Evolutionary conservation across 1,140 invertebrate genomes (phyloP).

Genomic region (Gonatopus flavifemur): DNA sequence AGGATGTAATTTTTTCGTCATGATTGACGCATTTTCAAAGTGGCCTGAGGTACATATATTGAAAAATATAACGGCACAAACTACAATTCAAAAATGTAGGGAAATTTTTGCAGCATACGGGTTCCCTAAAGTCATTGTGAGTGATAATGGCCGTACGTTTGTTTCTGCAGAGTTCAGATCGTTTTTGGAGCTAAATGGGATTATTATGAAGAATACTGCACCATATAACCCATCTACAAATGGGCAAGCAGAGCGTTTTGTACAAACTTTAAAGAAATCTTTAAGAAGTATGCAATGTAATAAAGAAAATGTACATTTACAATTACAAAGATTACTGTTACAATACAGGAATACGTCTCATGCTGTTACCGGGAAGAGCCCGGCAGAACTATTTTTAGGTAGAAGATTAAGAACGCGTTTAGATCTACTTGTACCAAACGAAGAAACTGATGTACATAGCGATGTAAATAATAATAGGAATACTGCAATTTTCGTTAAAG

Average conservation of each 20-base stretch:
- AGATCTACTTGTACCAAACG: too few relatives aligned
- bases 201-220: conserved; percentile 6
- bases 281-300: conserved; percentile 6
- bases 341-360: background rate
- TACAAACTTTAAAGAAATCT: background rate
- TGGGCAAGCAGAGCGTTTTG: background rate
- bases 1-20: too few relatives aligned
- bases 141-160: too few relatives aligned
- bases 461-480: too few relatives aligned
- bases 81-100: too few relatives aligned
- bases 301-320: background rate
- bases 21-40: too few relatives aligned
- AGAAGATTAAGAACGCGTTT: background rate
- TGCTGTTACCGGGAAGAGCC: background rate
- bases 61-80: too few relatives aligned
- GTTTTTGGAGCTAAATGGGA: conserved; percentile 27
- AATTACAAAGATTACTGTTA: conserved; percentile 5
- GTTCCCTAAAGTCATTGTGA: too few relatives aligned
- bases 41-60: too few relatives aligned
- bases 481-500: too few relatives aligned
- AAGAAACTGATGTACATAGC: too few relatives aligned
- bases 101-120: too few relatives aligned
- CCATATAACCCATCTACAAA: background rate
- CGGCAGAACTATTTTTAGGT: background rate
- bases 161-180: conserved; percentile 38